Evolutionary conservation across 1,140 invertebrate genomes (phyloP), one percentile per base, ranked within the genome.

Genomic region (Mesaphorura yosii): DNA sequence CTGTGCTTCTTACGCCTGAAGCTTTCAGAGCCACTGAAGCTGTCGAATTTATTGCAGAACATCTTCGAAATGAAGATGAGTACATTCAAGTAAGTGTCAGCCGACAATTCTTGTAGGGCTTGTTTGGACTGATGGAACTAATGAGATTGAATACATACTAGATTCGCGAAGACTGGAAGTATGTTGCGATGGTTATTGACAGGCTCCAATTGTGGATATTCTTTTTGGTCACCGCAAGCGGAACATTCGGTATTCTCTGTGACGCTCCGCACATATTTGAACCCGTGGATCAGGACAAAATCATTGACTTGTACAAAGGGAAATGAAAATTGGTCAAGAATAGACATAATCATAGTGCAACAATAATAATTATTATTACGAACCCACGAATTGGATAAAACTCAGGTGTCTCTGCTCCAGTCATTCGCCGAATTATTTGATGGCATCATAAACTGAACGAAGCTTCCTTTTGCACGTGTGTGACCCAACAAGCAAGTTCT

Each of bases 111-210:
- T 41, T 41, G 40, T 12, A 37, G 34, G 12, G 34, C 34, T 37
- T 12, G 34, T 17, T 37, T 38, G 51, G 23, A 46, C n/a, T 37
- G 12, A 23, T 39, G n/a, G n/a, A n/a, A n/a, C n/a, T n/a, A n/a
- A n/a, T n/a, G n/a, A n/a, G n/a, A n/a, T n/a, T n/a, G n/a, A n/a
- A n/a, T n/a, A n/a, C n/a, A n/a, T n/a, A n/a, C n/a, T 70, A 96
- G 91, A 91, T 92, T 51, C 80, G 91, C 53, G 92, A 96, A 72
- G 95, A 99, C 73, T 99, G 95, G 95, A 98, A 97, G 68, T 99
- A 97, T 69, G 92, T 98, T 6, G 93, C 94, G 28, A 95, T 97
- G 87, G 94, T 98, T 27, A 94, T 98, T 63, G 95, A 99, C 76
- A 81, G 95, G 64, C 75, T 98, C 44, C 88, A 97, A 68, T 76